These are phyloP conservation scores for Asbolus verrucosus DNA, from an alignment of 1,140 invertebrate species.

Conservation along the genomic window DNA sequence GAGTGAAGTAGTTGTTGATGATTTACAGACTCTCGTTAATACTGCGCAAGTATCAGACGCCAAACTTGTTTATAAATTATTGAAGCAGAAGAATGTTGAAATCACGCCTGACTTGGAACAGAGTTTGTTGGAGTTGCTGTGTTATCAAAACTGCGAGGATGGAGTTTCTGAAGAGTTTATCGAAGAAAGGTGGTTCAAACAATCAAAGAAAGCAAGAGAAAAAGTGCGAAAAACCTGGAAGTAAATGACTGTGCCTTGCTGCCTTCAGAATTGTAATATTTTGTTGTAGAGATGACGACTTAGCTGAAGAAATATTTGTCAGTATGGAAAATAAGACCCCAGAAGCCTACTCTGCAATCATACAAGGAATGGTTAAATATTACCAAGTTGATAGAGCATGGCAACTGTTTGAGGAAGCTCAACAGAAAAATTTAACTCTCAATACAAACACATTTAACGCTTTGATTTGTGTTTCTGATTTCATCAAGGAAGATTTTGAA, in stretches of 20 bases:
- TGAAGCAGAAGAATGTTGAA: constrained; percentile 72
- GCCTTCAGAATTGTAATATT: background rate
- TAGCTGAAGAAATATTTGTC: constrained; percentile 77
- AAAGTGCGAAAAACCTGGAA: constrained; percentile 77
- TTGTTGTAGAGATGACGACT: constrained; percentile 70
- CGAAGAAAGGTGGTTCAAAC: constrained; percentile 83
- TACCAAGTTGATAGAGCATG: constrained; percentile 74
- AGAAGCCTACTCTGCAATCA: constrained; percentile 75
- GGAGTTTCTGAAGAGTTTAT: constrained; percentile 74
- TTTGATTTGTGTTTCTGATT: constrained; percentile 72
- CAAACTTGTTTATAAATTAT: constrained; percentile 77
- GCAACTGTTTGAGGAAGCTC: constrained; percentile 75
- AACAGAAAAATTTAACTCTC: constrained; percentile 73
- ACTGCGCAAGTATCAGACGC: constrained; percentile 76
- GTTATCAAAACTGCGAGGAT: constrained; percentile 83
- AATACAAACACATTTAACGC: constrained; percentile 78
- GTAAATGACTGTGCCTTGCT: too few species aligned
- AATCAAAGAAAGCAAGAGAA: constrained; percentile 67
- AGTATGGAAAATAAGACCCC: constrained; percentile 72
- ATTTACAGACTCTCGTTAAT: constrained; percentile 74
- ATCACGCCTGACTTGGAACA: constrained; percentile 75
- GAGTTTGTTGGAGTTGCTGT: constrained; percentile 83
- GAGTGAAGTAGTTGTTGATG: constrained; percentile 75
- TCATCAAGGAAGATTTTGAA: constrained; percentile 73
- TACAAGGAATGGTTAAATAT: constrained; percentile 81